Evolutionary conservation across 1,140 invertebrate species (phyloP).

Genomic region (Trichoplusia ni): DNA sequence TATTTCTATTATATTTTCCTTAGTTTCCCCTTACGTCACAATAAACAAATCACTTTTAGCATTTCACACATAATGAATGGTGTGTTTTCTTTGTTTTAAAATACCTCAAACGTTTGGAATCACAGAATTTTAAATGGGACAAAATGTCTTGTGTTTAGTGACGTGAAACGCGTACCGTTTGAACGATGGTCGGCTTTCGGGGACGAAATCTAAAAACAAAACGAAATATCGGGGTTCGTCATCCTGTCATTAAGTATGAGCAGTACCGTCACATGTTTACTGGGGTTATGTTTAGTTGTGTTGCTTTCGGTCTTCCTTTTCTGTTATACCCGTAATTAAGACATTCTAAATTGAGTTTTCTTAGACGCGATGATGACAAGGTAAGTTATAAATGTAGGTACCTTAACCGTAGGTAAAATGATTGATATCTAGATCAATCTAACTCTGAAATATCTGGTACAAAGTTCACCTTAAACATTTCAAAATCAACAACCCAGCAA

Average conservation of each 20-base stretch:
- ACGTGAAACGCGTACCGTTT: constrained; percentile 7
- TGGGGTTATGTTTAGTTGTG: neutral
- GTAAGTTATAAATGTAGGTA: no score
- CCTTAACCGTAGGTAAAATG: no score
- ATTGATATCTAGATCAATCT: no score
- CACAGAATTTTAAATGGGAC: constrained; percentile 41
- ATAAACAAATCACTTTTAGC: constrained; percentile 23
- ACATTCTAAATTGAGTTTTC: no score
- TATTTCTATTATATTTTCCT: neutral
- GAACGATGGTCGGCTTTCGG: constrained; percentile 69
- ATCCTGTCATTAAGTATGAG: constrained; percentile 53
- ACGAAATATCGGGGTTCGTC: constrained; percentile 55
- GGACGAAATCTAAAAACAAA: constrained; percentile 65
- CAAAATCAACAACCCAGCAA: no score
- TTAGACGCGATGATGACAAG: no score
- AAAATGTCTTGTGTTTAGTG: constrained; percentile 13
- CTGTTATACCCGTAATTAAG: no score
- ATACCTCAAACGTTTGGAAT: constrained; percentile 49
- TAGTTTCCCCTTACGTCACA: constrained; percentile 1
- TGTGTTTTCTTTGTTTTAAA: constrained; percentile 67
- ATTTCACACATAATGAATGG: constrained; percentile 35
- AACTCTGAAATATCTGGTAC: no score
- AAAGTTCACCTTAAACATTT: no score
- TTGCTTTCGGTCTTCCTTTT: no score
- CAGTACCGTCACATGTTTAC: constrained; percentile 58